Percentiles rank a stretch among this genome's conserved stretches.
phyloP scores from a whole-genome alignment of 1,140 invertebrate genomes.

The Zelostemma sp. region DNA sequence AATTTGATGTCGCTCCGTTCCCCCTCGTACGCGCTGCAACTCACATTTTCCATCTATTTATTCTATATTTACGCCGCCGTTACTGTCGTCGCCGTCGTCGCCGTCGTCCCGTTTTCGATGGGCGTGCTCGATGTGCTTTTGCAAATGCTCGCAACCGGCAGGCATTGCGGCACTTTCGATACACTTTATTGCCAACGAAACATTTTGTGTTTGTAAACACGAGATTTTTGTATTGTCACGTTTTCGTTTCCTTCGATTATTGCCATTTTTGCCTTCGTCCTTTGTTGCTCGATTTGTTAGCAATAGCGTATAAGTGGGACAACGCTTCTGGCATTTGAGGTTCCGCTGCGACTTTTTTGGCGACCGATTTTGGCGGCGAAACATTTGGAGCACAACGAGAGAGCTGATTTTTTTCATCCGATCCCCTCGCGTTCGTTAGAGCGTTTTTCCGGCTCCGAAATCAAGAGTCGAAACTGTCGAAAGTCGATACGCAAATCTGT shows the following conservation, averaged over 20 bases:
- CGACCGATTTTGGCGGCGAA: conserved; percentile 27
- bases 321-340: conserved; percentile 23
- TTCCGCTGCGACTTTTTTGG: not conserved
- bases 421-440: not conserved
- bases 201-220: not conserved
- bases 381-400: conserved; percentile 24
- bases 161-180: not conserved
- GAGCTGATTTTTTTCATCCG: not conserved
- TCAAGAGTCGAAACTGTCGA: too few relatives aligned
- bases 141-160: too few relatives aligned
- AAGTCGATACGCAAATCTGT: too few relatives aligned
- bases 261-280: not conserved
- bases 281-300: conserved; percentile 23
- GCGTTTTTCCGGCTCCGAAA: too few relatives aligned
- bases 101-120: too few relatives aligned
- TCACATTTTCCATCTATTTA: too few relatives aligned
- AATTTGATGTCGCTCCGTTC: too few relatives aligned
- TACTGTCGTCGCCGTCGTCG: too few relatives aligned
- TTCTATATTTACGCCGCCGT: too few relatives aligned
- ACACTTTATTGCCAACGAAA: not conserved
- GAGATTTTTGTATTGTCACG: not conserved
- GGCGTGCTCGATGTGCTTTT: too few relatives aligned
- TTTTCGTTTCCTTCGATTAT: not conserved
- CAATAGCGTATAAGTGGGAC: conserved; percentile 18
- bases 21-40: too few relatives aligned